Base-by-base conservation (phyloP, 2,888 invertebrate species). In the Neria commutata region DNA sequence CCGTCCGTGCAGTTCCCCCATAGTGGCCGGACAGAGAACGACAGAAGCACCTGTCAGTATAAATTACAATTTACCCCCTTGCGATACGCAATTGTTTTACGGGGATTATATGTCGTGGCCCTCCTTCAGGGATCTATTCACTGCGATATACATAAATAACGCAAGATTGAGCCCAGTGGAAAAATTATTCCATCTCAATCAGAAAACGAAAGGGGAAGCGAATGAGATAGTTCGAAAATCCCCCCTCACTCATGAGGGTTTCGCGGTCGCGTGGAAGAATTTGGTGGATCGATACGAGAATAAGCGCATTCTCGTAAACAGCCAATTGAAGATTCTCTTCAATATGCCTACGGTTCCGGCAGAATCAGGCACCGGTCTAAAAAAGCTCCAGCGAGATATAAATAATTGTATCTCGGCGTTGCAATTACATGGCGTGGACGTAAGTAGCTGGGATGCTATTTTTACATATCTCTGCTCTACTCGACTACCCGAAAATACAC, bases 401-500 rank as follows among this genome's bases (percentile, higher is more conserved):
- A 62, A 56, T 51, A 54, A 56, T 17, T 45, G 50, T 10, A 45
- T 62, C 11, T n/a, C 54, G n/a, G 52, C 48, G 2, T 24, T 48
- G 11, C 40, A 52, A 6, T 14, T 25, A 6, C 23, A 49, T 46
- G 11, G 16, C 17, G 24, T 56, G 8, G 42, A 46, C 14, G 45
- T 47, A 6, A 37, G 50, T 1, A 23, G 23, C 2, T 62, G 62
- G 60, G 57, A 54, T 29, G 25, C 62, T 3, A 29, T 60, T 5
- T 42, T 64, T 10, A 50, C 57, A 4, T 62, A 47, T 33, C n/a
- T 58, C 1, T 58, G 60, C 17, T 54, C 62, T 10, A 53, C 48
- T 24, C 37, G 48, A 4, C 19, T 62, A 4, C 62, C 62, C 0
- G 48, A 56, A 2, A 17, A 19, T 10, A 54, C 60, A 1, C 46